Evolutionary conservation across 2,113 vertebrate genomes (phyloP).

Genomic region (Madoqua kirkii): DNA sequence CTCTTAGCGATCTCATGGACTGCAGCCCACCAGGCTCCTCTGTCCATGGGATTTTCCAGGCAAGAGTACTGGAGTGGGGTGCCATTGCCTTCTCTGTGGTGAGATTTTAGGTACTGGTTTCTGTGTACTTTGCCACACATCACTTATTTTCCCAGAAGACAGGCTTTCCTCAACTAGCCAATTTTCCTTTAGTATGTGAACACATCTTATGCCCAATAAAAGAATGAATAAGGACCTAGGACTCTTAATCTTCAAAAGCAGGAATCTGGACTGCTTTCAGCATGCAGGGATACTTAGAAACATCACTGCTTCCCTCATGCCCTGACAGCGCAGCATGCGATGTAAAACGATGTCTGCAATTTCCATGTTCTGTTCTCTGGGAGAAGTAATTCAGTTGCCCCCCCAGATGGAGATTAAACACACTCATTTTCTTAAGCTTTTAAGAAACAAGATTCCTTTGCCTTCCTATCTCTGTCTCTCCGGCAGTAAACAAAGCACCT

Average conservation of each 20-base stretch:
- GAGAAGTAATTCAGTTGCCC: background rate
- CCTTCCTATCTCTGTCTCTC: too few species aligned
- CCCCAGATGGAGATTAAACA: background rate
- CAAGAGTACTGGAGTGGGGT: too few species aligned
- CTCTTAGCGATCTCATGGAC: too few species aligned
- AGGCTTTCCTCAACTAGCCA: background rate
- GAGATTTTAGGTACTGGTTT: background rate
- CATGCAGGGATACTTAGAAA: background rate
- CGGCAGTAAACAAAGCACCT: background rate
- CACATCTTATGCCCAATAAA: background rate
- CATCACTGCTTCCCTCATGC: background rate
- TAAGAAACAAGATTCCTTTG: background rate
- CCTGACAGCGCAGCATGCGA: rapidly evolving
- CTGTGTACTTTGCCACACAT: background rate
- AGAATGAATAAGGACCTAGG: background rate
- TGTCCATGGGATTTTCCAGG: too few species aligned
- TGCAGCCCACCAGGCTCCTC: too few species aligned
- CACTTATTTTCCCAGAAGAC: background rate
- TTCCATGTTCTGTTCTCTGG: background rate
- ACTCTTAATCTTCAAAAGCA: background rate
- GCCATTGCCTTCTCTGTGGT: background rate
- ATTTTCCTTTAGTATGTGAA: background rate
- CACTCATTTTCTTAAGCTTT: background rate
- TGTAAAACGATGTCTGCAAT: background rate
- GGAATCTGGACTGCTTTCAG: background rate